Conservation (phyloP, 1,140 invertebrate species). For the Dinothrombium tinctorium region DNA sequence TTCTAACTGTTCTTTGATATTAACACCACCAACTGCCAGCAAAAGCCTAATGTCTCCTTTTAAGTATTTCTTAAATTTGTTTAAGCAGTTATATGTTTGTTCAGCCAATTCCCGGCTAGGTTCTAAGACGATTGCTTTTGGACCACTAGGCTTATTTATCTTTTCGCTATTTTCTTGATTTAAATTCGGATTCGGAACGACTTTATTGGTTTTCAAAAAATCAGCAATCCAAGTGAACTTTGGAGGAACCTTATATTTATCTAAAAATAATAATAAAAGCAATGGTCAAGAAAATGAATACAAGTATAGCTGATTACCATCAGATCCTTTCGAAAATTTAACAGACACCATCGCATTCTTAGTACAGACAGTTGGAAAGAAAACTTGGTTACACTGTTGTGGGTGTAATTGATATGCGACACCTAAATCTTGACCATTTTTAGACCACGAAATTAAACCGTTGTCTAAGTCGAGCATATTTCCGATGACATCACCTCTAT, state of each 20-base stretch:
- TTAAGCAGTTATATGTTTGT: conserved; percentile 74
- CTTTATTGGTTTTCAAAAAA: background rate
- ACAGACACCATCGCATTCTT: conserved; percentile 61
- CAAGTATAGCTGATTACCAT: background rate
- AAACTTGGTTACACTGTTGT: conserved; percentile 35
- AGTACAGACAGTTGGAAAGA: conserved; percentile 77
- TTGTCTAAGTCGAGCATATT: conserved; percentile 64
- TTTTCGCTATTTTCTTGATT: conserved; percentile 1
- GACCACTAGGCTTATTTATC: conserved; percentile 14
- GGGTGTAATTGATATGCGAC: conserved; percentile 56
- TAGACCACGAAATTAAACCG: conserved; percentile 57
- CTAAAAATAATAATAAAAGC: too few species aligned
- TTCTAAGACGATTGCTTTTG: conserved; percentile 26
- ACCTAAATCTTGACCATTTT: conserved; percentile 72
- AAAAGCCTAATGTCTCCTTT: conserved; percentile 45
- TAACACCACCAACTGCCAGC: conserved; percentile 68
- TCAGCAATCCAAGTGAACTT: background rate
- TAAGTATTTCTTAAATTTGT: conserved; percentile 69
- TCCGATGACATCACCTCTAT: conserved; percentile 80
- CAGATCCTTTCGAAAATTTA: background rate
- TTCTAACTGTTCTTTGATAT: conserved; percentile 70
- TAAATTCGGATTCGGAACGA: background rate
- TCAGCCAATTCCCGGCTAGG: conserved; percentile 92
- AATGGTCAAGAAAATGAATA: background rate
- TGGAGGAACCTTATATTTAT: conserved; percentile 2